Conservation (phyloP, 2,113 vertebrate genomes). For the Charadrius vociferus region DNA sequence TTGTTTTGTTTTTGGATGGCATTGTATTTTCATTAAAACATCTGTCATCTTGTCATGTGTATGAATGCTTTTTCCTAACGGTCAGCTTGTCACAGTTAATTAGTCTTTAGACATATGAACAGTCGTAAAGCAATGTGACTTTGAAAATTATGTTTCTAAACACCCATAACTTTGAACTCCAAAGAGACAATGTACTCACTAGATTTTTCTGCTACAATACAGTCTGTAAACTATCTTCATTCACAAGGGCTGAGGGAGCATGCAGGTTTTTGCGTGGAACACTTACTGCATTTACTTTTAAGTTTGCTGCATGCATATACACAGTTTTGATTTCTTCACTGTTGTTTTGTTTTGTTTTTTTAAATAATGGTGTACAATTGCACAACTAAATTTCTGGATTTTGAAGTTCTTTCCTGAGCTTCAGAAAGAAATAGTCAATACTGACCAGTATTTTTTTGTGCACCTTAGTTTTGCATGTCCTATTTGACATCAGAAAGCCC, state of each 20-base stretch:
- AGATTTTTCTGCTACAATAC: background rate
- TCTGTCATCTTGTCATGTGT: constrained; percentile 65
- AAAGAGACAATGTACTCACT: background rate
- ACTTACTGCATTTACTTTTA: background rate
- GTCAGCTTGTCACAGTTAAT: constrained; percentile 78
- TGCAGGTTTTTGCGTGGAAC: background rate
- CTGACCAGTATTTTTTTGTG: background rate
- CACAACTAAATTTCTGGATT: background rate
- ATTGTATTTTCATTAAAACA: constrained; percentile 61
- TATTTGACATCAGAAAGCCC: background rate
- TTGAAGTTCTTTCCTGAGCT: background rate
- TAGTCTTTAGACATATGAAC: constrained; percentile 66
- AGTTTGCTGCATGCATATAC: background rate
- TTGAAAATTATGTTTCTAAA: constrained; percentile 65
- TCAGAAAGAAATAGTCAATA: background rate
- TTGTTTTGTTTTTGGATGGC: background rate
- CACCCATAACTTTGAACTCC: constrained; percentile 33
- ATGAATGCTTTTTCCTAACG: constrained; percentile 68
- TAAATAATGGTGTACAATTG: background rate
- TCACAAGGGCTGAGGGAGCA: background rate
- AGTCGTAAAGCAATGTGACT: constrained; percentile 67
- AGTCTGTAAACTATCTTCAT: background rate
- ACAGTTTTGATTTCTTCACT: background rate
- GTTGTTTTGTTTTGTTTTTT: background rate
- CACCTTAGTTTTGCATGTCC: background rate